Evolutionary conservation across 2,113 vertebrate species (phyloP).

Genomic region (Anolis carolinensis): DNA sequence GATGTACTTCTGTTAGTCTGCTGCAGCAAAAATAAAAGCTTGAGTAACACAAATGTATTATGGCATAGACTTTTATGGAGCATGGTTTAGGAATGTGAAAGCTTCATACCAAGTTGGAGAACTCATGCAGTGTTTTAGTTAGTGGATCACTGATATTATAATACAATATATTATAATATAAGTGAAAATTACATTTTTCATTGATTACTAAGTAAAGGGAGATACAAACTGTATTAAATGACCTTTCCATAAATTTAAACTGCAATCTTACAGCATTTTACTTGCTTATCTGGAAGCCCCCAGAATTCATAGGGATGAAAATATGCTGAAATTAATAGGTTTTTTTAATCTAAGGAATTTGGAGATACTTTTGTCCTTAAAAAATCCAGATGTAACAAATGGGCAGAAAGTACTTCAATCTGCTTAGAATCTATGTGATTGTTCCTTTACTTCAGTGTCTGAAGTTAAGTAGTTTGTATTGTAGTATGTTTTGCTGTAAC

Average conservation of each 20-base stretch:
- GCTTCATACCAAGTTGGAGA: not conserved
- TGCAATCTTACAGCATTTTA: too few relatives aligned
- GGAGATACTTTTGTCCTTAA: too few relatives aligned
- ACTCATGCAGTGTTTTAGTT: not conserved
- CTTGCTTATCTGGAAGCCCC: too few relatives aligned
- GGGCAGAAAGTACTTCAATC: not conserved
- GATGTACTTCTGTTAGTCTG: too few relatives aligned
- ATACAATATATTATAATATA: slow-evolving; percentile 3
- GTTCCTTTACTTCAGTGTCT: not conserved
- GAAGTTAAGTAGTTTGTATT: not conserved
- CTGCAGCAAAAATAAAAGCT: too few relatives aligned
- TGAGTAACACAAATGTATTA: too few relatives aligned
- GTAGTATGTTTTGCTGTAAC: not conserved
- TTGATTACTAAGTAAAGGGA: not conserved
- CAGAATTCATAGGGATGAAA: too few relatives aligned
- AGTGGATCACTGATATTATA: not conserved
- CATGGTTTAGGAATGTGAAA: not conserved
- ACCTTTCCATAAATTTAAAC: too few relatives aligned
- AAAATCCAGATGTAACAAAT: not conserved
- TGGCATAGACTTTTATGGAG: not conserved
- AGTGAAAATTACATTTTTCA: not conserved
- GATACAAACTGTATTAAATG: not conserved
- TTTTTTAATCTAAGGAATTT: not conserved
- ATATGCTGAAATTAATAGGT: too few relatives aligned
- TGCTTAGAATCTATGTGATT: not conserved